phyloP scores from a whole-genome alignment of 2,888 invertebrate species.

The Drosophila emarginata region DNA sequence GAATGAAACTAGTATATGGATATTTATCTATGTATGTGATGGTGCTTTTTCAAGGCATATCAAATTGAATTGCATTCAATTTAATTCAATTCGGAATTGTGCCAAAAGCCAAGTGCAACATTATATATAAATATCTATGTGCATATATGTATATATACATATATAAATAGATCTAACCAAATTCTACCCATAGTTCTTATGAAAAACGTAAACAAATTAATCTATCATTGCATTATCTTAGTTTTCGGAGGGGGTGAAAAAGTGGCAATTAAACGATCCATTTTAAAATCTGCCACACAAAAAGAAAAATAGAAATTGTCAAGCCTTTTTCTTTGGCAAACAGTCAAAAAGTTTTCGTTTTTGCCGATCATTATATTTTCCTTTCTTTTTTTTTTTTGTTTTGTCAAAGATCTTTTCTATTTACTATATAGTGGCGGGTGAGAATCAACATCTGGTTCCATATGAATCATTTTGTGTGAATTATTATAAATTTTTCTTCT shows the following conservation, averaged over 20 bases:
- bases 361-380: background rate
- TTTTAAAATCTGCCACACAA: constrained; percentile 55
- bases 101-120: constrained; percentile 70
- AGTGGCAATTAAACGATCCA: constrained; percentile 68
- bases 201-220: constrained; percentile 56
- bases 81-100: constrained; percentile 39
- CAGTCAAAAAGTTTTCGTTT: constrained; percentile 52
- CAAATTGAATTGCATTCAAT: constrained; percentile 36
- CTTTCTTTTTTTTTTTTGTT: background rate
- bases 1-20: background rate
- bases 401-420: constrained; percentile 43
- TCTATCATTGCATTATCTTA: constrained; percentile 64
- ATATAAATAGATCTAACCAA: constrained; percentile 1
- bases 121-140: constrained; percentile 40
- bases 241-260: constrained; percentile 29
- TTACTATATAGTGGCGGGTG: constrained; percentile 31
- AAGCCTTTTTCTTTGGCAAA: constrained; percentile 52
- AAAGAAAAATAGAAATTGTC: constrained; percentile 26
- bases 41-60: constrained; percentile 32
- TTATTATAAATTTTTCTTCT: constrained; percentile 38
- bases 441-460: constrained; percentile 59
- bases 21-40: constrained; percentile 23
- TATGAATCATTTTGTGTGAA: constrained; percentile 63
- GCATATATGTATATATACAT: constrained; percentile 19
- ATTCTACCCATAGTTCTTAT: constrained; percentile 20